Conservation (phyloP, 1,140 invertebrate species). For the Listronotus bonariensis region DNA sequence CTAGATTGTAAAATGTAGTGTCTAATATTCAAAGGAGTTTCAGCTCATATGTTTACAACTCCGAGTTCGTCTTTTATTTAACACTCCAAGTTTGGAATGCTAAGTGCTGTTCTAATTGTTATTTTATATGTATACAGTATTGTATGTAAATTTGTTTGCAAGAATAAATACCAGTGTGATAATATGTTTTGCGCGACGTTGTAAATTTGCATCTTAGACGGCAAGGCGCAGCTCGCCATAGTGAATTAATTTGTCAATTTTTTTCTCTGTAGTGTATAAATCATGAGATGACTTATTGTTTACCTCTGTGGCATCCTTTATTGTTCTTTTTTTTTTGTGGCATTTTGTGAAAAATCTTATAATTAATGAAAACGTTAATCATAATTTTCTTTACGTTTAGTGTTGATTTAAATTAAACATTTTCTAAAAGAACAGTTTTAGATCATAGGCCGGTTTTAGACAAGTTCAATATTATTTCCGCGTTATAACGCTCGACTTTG, state of each 20-base stretch:
- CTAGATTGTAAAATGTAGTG: too few relatives aligned
- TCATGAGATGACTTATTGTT: too few relatives aligned
- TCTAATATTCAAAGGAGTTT: slow-evolving; percentile 1
- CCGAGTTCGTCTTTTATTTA: slow-evolving; percentile 9
- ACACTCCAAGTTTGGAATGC: slow-evolving; percentile 15
- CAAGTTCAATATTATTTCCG: too few relatives aligned
- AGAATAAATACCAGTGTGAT: slow-evolving; percentile 25
- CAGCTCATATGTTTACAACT: slow-evolving; percentile 11
- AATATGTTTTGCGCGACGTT: slow-evolving; percentile 20
- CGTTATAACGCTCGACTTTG: too few relatives aligned
- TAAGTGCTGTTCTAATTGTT: slow-evolving; percentile 28
- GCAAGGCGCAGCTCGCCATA: slow-evolving; percentile 14
- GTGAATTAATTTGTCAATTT: slow-evolving; percentile 25
- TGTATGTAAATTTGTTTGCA: slow-evolving; percentile 28
- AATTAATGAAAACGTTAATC: too few relatives aligned
- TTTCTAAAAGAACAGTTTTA: too few relatives aligned
- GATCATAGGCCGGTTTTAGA: too few relatives aligned
- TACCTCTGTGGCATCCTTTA: too few relatives aligned
- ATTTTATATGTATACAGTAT: slow-evolving; percentile 30
- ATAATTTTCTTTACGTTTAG: too few relatives aligned
- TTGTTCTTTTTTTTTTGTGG: too few relatives aligned
- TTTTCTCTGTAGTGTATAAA: neutral
- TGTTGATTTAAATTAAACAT: too few relatives aligned
- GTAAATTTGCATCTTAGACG: slow-evolving; percentile 25
- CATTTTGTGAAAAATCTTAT: too few relatives aligned